These are phyloP conservation scores for Cladopsammia gracilis DNA, from an alignment of 64 coral and sea anemone genomes.

Conservation along the genomic window DNA sequence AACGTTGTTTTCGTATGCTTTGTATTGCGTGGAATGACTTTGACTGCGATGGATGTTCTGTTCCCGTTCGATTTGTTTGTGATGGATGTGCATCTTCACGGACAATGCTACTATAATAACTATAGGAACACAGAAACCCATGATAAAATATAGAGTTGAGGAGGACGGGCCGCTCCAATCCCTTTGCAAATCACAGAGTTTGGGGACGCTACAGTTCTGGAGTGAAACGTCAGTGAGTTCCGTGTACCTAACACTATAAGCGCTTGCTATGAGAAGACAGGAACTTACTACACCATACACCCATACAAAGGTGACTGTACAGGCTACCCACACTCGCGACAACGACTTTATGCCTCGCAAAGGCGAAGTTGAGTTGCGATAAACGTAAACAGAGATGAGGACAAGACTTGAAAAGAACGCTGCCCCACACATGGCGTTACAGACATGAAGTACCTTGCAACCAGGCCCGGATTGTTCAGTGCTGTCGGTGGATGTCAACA, in stretches of 20 bases:
- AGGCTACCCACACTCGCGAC: not conserved
- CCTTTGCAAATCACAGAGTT: not conserved
- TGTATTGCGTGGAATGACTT: not conserved
- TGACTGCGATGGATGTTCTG: not conserved
- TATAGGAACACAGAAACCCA: not conserved
- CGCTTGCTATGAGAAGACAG: not conserved
- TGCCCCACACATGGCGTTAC: not conserved
- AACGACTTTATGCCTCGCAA: not conserved
- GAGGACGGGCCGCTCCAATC: not conserved
- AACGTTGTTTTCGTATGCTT: not conserved
- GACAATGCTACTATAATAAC: not conserved
- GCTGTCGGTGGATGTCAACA: not conserved
- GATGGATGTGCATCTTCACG: not conserved
- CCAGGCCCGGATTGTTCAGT: not conserved
- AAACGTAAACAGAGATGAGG: not conserved
- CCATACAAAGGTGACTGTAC: constrained; percentile 1
- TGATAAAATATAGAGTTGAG: not conserved
- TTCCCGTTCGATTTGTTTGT: not conserved
- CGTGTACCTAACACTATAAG: not conserved
- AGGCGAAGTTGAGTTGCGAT: not conserved
- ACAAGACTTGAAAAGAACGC: constrained; percentile 16
- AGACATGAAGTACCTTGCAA: not conserved
- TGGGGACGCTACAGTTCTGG: not conserved
- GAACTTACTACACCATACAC: not conserved
- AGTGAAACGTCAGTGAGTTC: not conserved